A percentile compares a stretch with the other conserved stretches of the same genome.
Evolutionary conservation across 2,797 vertebrate genomes (phyloP).

Genomic region (Xiphorhynchus erythropygius): DNA sequence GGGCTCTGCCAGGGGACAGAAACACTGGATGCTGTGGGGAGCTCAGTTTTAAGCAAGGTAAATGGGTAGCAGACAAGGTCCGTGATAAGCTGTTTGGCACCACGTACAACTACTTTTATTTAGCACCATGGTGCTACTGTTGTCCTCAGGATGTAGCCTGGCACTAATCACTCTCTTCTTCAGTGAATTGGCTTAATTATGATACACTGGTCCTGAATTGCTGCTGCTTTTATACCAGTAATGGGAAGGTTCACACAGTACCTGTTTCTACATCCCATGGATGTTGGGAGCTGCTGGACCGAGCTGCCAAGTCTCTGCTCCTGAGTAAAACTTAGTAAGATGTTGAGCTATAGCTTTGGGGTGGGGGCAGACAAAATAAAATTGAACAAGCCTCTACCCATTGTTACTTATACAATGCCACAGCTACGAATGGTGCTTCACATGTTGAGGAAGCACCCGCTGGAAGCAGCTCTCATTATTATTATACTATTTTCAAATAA

Average conservation of each 20-base stretch:
- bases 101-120: background rate
- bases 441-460: background rate
- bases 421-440: background rate
- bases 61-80: background rate
- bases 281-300: background rate
- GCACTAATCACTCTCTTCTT: background rate
- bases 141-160: background rate
- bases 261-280: background rate
- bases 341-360: background rate
- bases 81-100: background rate
- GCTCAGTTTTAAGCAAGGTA: background rate
- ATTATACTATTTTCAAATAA: background rate
- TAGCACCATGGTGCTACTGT: background rate
- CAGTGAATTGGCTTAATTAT: background rate
- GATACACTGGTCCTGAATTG: background rate
- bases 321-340: background rate
- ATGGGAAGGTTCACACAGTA: background rate
- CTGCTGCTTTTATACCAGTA: background rate
- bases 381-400: background rate
- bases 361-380: background rate
- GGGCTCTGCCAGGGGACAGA: background rate
- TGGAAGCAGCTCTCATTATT: background rate
- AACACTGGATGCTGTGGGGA: background rate
- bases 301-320: background rate
- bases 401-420: fast-evolving